These are phyloP conservation scores for Phoeniculus purpureus DNA, from an alignment of 2,797 vertebrate species.

Conservation along the genomic window DNA sequence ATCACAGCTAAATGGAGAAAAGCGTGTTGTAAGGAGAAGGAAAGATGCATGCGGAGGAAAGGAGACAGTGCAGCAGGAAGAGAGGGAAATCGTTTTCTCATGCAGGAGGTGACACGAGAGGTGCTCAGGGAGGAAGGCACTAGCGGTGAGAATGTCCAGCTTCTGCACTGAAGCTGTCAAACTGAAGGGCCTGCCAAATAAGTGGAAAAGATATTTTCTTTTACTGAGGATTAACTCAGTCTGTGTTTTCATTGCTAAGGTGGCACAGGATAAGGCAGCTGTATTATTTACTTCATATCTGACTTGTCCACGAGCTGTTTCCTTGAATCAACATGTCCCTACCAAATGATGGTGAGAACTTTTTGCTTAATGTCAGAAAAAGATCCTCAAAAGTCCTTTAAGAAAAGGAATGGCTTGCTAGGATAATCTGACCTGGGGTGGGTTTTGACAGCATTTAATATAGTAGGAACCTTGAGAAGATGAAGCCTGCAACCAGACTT, in stretches of 20 bases:
- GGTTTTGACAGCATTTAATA: neutral
- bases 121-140: neutral
- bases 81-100: neutral
- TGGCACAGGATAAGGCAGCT: slow-evolving; percentile 16
- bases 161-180: slow-evolving; percentile 10
- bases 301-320: slow-evolving; percentile 12
- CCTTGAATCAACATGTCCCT: slow-evolving; percentile 12
- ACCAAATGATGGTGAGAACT: neutral
- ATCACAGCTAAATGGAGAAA: neutral
- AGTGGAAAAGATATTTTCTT: slow-evolving; percentile 36
- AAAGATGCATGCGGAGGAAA: neutral
- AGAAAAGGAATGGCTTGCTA: neutral
- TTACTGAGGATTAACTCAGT: slow-evolving; percentile 2
- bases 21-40: neutral
- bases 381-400: neutral
- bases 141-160: neutral
- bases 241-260: neutral
- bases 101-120: neutral
- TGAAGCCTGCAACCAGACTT: neutral
- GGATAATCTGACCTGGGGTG: neutral
- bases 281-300: neutral
- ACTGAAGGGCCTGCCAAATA: slow-evolving; percentile 13
- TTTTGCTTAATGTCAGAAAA: neutral
- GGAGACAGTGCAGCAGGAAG: neutral
- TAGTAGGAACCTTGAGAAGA: neutral